Conservation (phyloP, 2,888 invertebrate genomes). For the Sinohyriopsis cumingii region DNA sequence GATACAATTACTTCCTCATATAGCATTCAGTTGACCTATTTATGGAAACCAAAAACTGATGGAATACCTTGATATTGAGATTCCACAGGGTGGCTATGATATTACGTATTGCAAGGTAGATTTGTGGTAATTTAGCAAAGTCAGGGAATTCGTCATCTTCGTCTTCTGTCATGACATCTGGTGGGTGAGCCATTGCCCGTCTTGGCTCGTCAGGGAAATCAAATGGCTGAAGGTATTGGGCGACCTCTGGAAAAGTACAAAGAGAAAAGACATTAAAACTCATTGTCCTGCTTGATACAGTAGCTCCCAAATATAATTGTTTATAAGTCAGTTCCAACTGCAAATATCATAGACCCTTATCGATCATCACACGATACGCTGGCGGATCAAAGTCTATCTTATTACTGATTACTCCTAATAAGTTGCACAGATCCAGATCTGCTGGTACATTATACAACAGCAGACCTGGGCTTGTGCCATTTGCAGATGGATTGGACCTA, state of each 20-base stretch:
- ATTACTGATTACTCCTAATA: too few species aligned
- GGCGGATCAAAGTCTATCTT: too few species aligned
- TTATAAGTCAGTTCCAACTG: too few species aligned
- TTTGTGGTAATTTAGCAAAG: conserved; percentile 57
- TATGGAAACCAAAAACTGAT: background rate
- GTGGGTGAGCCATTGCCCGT: conserved; percentile 65
- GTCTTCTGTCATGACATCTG: conserved; percentile 70
- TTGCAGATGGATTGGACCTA: too few species aligned
- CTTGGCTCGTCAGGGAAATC: conserved; percentile 52
- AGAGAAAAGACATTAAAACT: background rate
- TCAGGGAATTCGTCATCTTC: conserved; percentile 70
- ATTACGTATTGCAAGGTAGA: conserved; percentile 72
- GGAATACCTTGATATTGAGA: conserved; percentile 66
- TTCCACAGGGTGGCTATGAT: conserved; percentile 72
- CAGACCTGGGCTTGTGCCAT: too few species aligned
- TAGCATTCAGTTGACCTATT: background rate
- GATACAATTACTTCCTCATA: background rate
- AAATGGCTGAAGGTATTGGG: conserved; percentile 63
- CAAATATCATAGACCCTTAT: too few species aligned
- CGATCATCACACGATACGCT: too few species aligned
- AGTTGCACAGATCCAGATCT: too few species aligned
- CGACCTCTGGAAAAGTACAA: conserved; percentile 40
- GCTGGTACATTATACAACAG: too few species aligned
- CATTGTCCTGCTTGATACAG: too few species aligned
- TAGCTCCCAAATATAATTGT: background rate